Base-by-base conservation (phyloP, 2,113 vertebrate species). In the Pycnonotus jocosus region DNA sequence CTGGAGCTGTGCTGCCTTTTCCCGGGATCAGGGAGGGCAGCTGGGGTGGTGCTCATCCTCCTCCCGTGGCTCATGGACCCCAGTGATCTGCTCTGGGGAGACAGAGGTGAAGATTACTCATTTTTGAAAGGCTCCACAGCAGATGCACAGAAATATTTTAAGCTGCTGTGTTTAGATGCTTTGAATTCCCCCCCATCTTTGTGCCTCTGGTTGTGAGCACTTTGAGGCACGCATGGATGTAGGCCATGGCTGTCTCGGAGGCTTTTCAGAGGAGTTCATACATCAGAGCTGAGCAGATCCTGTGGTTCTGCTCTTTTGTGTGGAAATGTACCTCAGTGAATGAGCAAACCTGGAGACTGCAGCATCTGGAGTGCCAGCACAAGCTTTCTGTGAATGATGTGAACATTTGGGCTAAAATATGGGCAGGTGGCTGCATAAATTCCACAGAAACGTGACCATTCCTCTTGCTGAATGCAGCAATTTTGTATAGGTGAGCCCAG, bases 11-110 rank as follows among this genome's bases (percentile, higher is more conserved):
- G 66, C 45, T 76, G 78, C 12, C 14, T 61, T 61, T 53, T 14
- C 20, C 0, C 1, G 27, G 24, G 21, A 38, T 64, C 44, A 60
- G 65, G 35, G 65, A 65, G 48, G 9, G 50, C 31, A 42, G 64
- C 60, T 51, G 81, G 56, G 28, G 4, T 38, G 73, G 8, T 47
- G 44, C 54, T 81, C 13, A 25, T n/a, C 78, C 30, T 27, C 14
- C 44, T 71, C 47, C 47, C 0, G 0, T 2, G 6, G 33, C 51
- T 56, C n/a, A 0, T 22, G 71, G 54, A 50, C 77, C 24, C 2
- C 19, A 12, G 23, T 1, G 30, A 13, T 68, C 54, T 73, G 79
- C 69, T 50, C 48, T 47, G 40, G 73, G 50, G 21, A 23, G 1
- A 10, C 50, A 40, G 85, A 77, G 58, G 64, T 84, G 11, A 57